Conservation (phyloP, 2,113 vertebrate genomes). For the Willisornis vidua region DNA sequence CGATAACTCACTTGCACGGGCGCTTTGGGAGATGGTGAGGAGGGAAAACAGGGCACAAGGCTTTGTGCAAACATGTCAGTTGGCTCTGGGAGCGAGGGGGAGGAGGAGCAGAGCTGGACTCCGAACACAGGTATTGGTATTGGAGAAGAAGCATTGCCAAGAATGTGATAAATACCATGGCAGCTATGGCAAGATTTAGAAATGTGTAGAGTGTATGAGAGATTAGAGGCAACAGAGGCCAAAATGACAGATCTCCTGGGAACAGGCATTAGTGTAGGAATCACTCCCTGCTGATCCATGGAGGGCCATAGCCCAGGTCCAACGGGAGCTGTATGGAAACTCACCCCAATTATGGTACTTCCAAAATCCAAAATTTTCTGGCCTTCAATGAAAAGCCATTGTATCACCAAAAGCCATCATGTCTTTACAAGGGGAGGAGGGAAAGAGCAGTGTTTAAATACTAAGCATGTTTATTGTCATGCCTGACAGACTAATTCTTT, state of each 20-base stretch:
- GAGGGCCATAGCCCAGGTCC: background rate
- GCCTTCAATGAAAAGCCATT: background rate
- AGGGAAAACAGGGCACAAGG: background rate
- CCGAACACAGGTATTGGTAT: background rate
- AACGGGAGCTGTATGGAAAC: background rate
- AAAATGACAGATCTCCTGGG: background rate
- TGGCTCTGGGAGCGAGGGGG: background rate
- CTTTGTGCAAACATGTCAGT: background rate
- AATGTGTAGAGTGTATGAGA: background rate
- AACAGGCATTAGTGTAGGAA: background rate
- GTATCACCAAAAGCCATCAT: background rate
- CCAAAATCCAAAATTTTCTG: background rate
- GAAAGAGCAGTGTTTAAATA: background rate
- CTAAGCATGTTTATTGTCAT: background rate
- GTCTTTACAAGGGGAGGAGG: background rate
- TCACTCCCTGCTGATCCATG: background rate
- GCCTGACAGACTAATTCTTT: background rate
- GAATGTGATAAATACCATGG: background rate
- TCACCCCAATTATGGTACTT: background rate
- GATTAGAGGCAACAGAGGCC: background rate
- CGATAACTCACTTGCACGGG: background rate
- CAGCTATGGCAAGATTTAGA: background rate
- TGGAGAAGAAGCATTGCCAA: background rate
- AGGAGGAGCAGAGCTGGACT: background rate
- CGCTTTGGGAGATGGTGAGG: background rate